Conservation (phyloP, 2,888 invertebrate genomes). For the Microdon myrmicae region DNA sequence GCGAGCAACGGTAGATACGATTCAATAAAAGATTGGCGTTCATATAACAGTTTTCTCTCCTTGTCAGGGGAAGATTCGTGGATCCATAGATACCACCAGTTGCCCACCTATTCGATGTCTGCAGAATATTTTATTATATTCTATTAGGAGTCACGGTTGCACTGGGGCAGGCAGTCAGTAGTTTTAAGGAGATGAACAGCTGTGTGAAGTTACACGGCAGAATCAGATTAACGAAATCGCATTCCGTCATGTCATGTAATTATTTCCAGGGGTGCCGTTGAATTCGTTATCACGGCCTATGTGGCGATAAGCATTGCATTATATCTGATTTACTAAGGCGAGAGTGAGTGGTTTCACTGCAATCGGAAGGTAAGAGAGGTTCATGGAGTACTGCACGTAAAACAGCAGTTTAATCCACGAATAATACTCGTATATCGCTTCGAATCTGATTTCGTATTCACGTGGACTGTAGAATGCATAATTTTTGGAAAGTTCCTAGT, state of each 20-base stretch:
- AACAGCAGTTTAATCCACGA: too few relatives aligned
- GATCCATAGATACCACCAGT: not conserved
- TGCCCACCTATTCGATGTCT: not conserved
- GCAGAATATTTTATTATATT: slow-evolving; percentile 18
- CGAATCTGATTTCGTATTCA: too few relatives aligned
- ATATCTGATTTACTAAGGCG: too few relatives aligned
- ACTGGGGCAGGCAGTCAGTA: not conserved
- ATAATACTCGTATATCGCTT: too few relatives aligned
- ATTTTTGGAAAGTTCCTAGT: too few relatives aligned
- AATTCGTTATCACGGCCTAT: not conserved
- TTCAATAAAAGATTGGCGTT: slow-evolving; percentile 6
- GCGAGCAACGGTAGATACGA: not conserved
- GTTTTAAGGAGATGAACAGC: slow-evolving; percentile 10
- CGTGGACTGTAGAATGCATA: too few relatives aligned
- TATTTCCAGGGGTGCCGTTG: slow-evolving; percentile 26
- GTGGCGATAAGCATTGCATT: slow-evolving; percentile 8
- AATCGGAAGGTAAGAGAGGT: too few relatives aligned
- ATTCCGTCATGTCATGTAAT: slow-evolving; percentile 36
- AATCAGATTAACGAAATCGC: slow-evolving; percentile 35
- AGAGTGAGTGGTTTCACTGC: slow-evolving; percentile 20
- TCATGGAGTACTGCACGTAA: too few relatives aligned
- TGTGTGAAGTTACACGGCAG: slow-evolving; percentile 13
- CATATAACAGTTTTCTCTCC: slow-evolving; percentile 25
- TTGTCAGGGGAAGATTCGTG: not conserved
- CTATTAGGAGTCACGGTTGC: slow-evolving; percentile 8